Percentiles rank a stretch among this genome's conserved stretches.
These are phyloP conservation scores for Andrena bucephala DNA, from an alignment of 2,888 invertebrate genomes.

Conservation along the genomic window DNA sequence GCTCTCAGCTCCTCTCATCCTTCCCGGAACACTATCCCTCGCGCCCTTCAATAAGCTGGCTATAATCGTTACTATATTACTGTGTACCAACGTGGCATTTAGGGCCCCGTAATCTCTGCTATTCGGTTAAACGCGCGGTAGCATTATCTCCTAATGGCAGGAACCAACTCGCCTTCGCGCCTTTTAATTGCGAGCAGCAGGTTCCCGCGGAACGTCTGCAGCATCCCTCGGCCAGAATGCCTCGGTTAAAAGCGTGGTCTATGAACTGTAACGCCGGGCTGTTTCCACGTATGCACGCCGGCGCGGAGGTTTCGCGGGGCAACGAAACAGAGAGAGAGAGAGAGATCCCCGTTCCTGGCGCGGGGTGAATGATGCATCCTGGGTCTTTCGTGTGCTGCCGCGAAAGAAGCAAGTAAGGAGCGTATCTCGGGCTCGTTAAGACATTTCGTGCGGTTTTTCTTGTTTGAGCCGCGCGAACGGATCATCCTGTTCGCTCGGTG, in stretches of 20 bases:
- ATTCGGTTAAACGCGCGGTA: conserved; percentile 33
- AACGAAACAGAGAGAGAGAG: neutral
- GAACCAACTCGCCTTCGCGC: conserved; percentile 34
- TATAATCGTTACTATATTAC: conserved; percentile 11
- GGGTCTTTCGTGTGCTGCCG: conserved; percentile 28
- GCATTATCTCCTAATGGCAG: conserved; percentile 23
- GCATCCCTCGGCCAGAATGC: conserved; percentile 5
- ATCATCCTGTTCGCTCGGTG: conserved; percentile 64
- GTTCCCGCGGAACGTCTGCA: conserved; percentile 4
- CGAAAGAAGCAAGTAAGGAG: neutral
- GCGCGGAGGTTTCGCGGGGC: neutral
- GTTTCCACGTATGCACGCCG: neutral
- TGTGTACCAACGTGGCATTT: conserved; percentile 22
- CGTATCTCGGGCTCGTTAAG: conserved; percentile 51
- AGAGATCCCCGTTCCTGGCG: neutral
- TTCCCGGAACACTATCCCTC: neutral
- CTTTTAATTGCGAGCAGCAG: conserved; percentile 24
- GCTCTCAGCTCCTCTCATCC: no score
- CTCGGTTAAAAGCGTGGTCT: conserved; percentile 2
- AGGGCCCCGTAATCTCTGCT: conserved; percentile 39
- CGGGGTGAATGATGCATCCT: conserved; percentile 21
- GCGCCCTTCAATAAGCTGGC: conserved; percentile 13
- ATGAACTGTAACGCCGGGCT: neutral
- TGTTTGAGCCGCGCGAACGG: conserved; percentile 54
- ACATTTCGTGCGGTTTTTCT: conserved; percentile 38